Base-by-base conservation (phyloP, 2,113 vertebrate species). In the Physeter macrocephalus region DNA sequence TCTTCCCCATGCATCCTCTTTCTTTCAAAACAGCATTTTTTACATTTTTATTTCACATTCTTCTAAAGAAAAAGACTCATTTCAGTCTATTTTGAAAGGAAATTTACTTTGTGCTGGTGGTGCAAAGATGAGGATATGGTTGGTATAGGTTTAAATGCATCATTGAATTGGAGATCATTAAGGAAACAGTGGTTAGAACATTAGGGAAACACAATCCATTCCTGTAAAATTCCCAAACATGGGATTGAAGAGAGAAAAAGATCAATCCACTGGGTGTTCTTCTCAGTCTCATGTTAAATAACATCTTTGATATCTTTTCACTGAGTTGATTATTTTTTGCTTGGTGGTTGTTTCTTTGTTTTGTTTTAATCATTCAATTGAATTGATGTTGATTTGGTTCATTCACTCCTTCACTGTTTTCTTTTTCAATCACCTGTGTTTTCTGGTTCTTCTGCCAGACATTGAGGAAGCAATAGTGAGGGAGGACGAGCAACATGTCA, bases 401-500 rank as follows among this genome's bases (percentile, higher is more conserved):
- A 6, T 15, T 59, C 61, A 27, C 11, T 43, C 10, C 31, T 39
- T 74, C 8, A 7, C 36, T 6, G 0, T 17, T 36, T 78, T 46
- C 27, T 57, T 27, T 36, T 54, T 29, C 21, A 27, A 8, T 59
- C 20, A 39, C 14, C 6, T 7, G 25, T 14, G 4, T 4, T 57
- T 10, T 61, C 59, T 23, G 18, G 41, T 4, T 20, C 5, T 31
- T 72, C 43, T 62, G 21, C 6, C 43, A 3, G 36, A 54, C 25
- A 11, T 9, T 0, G 13, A 80, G 36, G 13, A 18, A n/a, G 43
- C 5, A 18, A 13, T 2, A 52, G 21, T 3, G 31, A 31, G 57
- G 9, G 17, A 0, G 8, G 7, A 12, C 3, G 20, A 36, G 9
- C 4, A n/a, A 3, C 6, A 0, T 69, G 3, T 39, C 1, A 0